A percentile compares a stretch with the other conserved stretches of the same genome.
Evolutionary conservation across 2,888 invertebrate species (phyloP).

Genomic region (Ypsolopha scabrella): DNA sequence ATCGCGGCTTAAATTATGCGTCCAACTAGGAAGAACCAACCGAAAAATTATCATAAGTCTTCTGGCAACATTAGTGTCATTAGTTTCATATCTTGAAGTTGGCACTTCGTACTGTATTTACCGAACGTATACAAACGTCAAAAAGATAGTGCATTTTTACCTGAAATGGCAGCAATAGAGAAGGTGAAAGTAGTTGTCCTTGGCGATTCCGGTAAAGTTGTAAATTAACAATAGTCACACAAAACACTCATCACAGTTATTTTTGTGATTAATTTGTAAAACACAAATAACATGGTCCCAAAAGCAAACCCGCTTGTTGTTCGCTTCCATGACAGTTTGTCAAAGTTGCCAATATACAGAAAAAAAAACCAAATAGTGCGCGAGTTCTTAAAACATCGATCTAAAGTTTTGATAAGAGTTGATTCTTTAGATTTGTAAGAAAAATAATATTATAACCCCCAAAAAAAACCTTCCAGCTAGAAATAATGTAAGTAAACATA

Average conservation of each 20-base stretch:
- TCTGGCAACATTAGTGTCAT: neutral
- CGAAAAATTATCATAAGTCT: neutral
- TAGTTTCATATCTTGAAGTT: too few relatives aligned
- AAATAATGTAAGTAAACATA: too few relatives aligned
- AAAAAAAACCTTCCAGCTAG: too few relatives aligned
- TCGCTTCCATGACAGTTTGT: slow-evolving; percentile 45
- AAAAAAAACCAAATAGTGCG: slow-evolving; percentile 21
- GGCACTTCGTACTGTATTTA: neutral
- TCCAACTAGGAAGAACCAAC: neutral
- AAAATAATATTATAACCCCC: too few relatives aligned
- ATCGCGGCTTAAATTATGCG: too few relatives aligned
- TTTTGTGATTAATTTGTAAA: slow-evolving; percentile 5
- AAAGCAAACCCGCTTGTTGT: slow-evolving; percentile 9
- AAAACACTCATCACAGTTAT: slow-evolving; percentile 20
- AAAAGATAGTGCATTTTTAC: slow-evolving; percentile 21
- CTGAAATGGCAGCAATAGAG: slow-evolving; percentile 83
- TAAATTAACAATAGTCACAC: slow-evolving; percentile 11
- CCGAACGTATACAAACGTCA: slow-evolving; percentile 22
- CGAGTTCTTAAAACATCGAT: slow-evolving; percentile 11
- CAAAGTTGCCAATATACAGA: slow-evolving; percentile 34
- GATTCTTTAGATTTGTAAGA: too few relatives aligned
- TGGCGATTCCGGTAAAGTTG: slow-evolving; percentile 84
- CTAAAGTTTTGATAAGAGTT: neutral
- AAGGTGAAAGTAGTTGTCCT: slow-evolving; percentile 92
- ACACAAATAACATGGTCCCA: neutral